Evolutionary conservation across 2,113 vertebrate species (phyloP).

Genomic region (Platichthys flesus): DNA sequence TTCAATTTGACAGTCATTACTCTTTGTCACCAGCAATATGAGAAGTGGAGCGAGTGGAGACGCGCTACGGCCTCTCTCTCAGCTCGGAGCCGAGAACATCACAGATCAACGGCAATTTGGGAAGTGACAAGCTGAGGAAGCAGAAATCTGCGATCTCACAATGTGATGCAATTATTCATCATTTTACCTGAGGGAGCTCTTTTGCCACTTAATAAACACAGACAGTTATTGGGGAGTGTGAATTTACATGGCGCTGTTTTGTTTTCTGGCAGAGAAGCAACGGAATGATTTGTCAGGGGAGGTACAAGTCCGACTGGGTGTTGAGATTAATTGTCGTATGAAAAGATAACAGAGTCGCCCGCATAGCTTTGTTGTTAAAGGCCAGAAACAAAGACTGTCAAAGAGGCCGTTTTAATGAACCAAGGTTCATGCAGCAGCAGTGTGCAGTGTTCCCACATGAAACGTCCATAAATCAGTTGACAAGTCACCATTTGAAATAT

Average conservation of each 20-base stretch:
- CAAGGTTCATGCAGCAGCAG: neutral
- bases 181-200: constrained; percentile 48
- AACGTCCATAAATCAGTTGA: neutral
- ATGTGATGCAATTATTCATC: constrained; percentile 43
- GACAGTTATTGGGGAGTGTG: constrained; percentile 32
- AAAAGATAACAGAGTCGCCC: constrained; percentile 18
- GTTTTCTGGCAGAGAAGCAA: constrained; percentile 38
- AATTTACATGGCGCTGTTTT: constrained; percentile 43
- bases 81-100: constrained; percentile 3
- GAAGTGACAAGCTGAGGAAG: constrained; percentile 36
- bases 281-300: constrained; percentile 53
- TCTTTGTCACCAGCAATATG: constrained; percentile 41
- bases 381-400: constrained; percentile 34
- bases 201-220: constrained; percentile 45
- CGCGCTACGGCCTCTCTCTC: neutral
- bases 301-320: constrained; percentile 25
- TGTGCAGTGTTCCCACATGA: neutral
- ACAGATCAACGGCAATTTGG: constrained; percentile 35
- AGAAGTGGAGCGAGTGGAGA: neutral
- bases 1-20: constrained; percentile 49
- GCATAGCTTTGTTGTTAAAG: constrained; percentile 35
- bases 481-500: neutral
- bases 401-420: constrained; percentile 23
- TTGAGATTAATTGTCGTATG: constrained; percentile 41
- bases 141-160: constrained; percentile 36